Evolutionary conservation across 2,888 invertebrate genomes (phyloP), one percentile per base, ranked within the genome.

Genomic region (Lapara coniferarum): DNA sequence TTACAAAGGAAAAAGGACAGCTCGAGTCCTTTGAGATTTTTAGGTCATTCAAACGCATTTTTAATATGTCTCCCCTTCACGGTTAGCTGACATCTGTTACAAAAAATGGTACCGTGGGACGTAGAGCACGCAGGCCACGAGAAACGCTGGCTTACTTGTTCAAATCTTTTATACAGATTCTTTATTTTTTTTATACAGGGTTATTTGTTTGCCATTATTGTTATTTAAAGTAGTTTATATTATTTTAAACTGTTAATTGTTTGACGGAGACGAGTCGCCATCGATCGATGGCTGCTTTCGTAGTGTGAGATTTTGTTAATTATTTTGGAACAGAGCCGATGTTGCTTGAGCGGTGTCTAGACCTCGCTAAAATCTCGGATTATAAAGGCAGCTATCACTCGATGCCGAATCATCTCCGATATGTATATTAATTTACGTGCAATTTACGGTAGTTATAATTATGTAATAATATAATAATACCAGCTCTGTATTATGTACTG

Each of bases 31-130:
- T 75, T 70, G 71, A 74, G 74, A 75, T 78, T 81, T 84, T 82
- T 80, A 78, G 84, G 84, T 80, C 82, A 85, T 86, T 87, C 81
- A 85, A 85, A 85, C 84, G 83, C 84, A 86, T 87, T 89, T 85
- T 87, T 83, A 87, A 87, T 88, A 86, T 85, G 78, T 79, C 84
- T 82, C 82, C 84, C 82, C 79, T 84, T 81, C 79, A 81, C 80
- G 81, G 80, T 85, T 81, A 79, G 81, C 85, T 85, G 85, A 87
- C 85, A 85, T 85, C 84, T 86, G 85, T 86, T 85, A 86, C 83
- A 84, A 85, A 86, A 85, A 83, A 84, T 84, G 81, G 82, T 84
- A 84, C 78, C 75, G 75, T 75, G 80, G 76, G 74, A 77, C 77
- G 73, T 74, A 76, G 73, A 74, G 76, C 75, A 77, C 74, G 73